Base-by-base conservation (phyloP, 2,113 vertebrate genomes). In the Pygoscelis antarcticus region DNA sequence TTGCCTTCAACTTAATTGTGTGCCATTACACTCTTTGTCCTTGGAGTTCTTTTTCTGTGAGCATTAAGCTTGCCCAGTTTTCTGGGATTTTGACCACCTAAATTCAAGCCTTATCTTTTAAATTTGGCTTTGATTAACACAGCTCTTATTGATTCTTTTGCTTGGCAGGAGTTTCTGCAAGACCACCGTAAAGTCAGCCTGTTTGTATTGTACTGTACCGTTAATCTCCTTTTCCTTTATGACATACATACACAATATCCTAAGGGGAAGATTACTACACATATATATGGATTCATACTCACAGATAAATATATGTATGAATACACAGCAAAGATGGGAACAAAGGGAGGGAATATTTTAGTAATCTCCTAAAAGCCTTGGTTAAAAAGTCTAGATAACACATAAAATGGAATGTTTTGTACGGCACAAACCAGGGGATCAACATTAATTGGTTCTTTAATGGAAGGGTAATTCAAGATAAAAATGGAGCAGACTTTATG, bases 91-190 rank as follows among this genome's bases (percentile, higher is more conserved):
- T 93, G 68, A 87, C 42, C 44, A 92, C 94, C 76, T 91, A 91
- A 96, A 96, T 70, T 89, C 15, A 85, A 95, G 40, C 10, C 38
- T 88, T 96, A 95, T 66, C 84, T 95, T 94, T 94, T 76, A 72
- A 95, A 97, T 75, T 92, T 91, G 62, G 51, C 58, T 96, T 95
- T 93, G 87, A 93, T 95, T 96, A 96, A 86, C 46, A 91, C 52
- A 89, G 38, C 36, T 83, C 66, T 87, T 95, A 74, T 78, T 95
- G 90, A 89, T 47, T 90, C 86, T 92, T 92, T 86, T 64, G 19
- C 61, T 96, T 88, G 77, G 79, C 51, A 96, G 70, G 30, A 75
- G 47, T 68, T 96, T 88, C 76, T 94, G 71, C 71, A 77, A 91
- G 79, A 55, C 17, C 8, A 11, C 90, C 34, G 40, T 44, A 76